phyloP scores from a whole-genome alignment of 2,888 invertebrate species.

The Brachynemurus nebulosus region DNA sequence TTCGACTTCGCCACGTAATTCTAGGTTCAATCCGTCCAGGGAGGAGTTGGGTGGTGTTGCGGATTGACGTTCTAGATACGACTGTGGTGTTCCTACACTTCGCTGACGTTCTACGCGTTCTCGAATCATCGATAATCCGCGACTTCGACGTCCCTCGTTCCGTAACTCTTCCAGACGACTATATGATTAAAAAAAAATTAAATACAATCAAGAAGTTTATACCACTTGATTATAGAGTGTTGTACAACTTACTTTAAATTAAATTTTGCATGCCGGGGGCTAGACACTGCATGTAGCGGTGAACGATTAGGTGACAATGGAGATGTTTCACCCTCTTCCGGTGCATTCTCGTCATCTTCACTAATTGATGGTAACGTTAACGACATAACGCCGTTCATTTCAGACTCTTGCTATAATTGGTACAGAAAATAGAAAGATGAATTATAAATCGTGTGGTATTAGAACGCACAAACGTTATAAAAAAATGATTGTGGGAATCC shows the following conservation, averaged over 20 bases:
- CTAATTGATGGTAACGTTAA: slow-evolving; percentile 84
- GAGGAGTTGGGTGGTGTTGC: slow-evolving; percentile 37
- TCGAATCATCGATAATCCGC: slow-evolving; percentile 38
- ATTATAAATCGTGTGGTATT: too few relatives aligned
- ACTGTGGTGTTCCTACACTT: slow-evolving; percentile 35
- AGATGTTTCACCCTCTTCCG: slow-evolving; percentile 55
- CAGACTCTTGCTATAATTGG: slow-evolving; percentile 47
- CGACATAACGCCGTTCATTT: slow-evolving; percentile 64
- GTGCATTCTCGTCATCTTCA: slow-evolving; percentile 81
- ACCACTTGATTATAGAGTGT: too few relatives aligned
- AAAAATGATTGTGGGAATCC: too few relatives aligned
- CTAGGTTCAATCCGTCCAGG: slow-evolving; percentile 46
- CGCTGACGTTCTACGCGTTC: slow-evolving; percentile 55
- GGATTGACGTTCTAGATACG: slow-evolving; percentile 19
- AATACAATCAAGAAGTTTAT: too few relatives aligned
- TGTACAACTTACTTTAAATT: slow-evolving; percentile 37
- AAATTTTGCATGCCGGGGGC: slow-evolving; percentile 55
- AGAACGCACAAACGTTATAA: too few relatives aligned
- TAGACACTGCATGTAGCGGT: slow-evolving; percentile 38
- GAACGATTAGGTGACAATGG: slow-evolving; percentile 49
- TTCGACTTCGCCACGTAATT: slow-evolving; percentile 29
- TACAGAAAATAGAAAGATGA: too few relatives aligned
- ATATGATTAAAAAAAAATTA: not conserved
- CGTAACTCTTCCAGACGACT: slow-evolving; percentile 25
- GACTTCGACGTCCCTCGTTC: slow-evolving; percentile 28